Evolutionary conservation across 2,113 vertebrate genomes (phyloP).

Genomic region (Pituophis catenifer): DNA sequence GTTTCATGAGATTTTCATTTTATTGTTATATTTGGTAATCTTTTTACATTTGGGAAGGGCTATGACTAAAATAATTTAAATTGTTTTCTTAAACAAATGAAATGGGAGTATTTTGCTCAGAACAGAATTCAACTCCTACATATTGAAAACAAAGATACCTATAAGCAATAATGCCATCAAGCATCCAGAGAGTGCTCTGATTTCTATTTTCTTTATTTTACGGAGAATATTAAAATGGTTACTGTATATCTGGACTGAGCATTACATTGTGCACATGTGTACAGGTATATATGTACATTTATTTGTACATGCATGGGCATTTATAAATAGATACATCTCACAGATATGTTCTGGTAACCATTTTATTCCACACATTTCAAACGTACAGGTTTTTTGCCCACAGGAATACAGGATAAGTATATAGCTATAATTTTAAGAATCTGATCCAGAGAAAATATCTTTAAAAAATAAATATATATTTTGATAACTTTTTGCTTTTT

Average conservation of each 20-base stretch:
- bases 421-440: background rate
- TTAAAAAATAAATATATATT: background rate
- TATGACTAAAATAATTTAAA: slow-evolving; percentile 29
- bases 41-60: background rate
- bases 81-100: slow-evolving; percentile 33
- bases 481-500: background rate
- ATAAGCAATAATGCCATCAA: slow-evolving; percentile 38
- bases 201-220: slow-evolving; percentile 37
- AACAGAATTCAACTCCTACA: background rate
- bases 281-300: slow-evolving; percentile 26
- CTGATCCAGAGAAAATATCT: background rate
- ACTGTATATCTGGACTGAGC: slow-evolving; percentile 10
- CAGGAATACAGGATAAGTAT: background rate
- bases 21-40: slow-evolving; percentile 35
- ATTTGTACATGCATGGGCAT: slow-evolving; percentile 21
- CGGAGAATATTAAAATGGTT: slow-evolving; percentile 45
- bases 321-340: background rate
- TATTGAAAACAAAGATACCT: slow-evolving; percentile 41
- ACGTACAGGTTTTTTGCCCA: slow-evolving; percentile 13
- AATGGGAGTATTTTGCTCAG: slow-evolving; percentile 13
- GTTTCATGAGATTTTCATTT: background rate
- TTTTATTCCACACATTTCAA: slow-evolving; percentile 22
- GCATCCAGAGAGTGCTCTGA: slow-evolving; percentile 22
- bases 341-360: slow-evolving; percentile 9
- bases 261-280: slow-evolving; percentile 41